Conservation (phyloP, 2,113 vertebrate genomes). For the Sprattus sprattus region DNA sequence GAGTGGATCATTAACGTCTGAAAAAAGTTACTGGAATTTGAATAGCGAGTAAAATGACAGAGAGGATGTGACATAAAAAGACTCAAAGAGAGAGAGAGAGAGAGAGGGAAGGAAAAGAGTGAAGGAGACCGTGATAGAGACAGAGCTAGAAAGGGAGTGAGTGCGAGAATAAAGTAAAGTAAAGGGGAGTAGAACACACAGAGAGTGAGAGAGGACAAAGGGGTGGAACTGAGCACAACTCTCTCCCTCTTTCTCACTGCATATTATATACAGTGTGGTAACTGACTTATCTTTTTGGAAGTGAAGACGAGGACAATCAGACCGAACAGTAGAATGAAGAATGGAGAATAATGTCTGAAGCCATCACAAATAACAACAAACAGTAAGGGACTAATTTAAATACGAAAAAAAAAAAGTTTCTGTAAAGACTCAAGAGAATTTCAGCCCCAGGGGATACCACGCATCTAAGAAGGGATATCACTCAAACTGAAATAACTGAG, state of each 20-base stretch:
- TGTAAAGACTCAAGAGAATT: not conserved
- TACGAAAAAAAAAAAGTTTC: not conserved
- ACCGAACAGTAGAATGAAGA: conserved; percentile 28
- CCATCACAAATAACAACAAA: not conserved
- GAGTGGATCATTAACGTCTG: not conserved
- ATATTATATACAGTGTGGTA: not conserved
- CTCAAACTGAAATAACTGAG: not conserved
- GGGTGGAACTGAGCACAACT: not conserved
- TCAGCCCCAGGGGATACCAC: not conserved
- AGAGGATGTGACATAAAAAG: not conserved
- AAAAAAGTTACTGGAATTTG: not conserved
- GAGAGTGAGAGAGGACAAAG: not conserved
- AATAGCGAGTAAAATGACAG: not conserved
- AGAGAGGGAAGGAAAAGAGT: not conserved
- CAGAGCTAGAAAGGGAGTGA: not conserved
- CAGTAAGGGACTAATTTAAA: not conserved
- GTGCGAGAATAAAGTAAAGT: not conserved
- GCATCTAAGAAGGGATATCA: not conserved
- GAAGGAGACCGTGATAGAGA: not conserved
- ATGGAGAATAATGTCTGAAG: not conserved
- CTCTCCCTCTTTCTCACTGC: not conserved
- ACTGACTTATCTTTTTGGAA: not conserved
- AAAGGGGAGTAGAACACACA: not conserved
- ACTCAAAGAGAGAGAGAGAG: not conserved
- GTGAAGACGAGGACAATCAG: not conserved